Base-by-base conservation (phyloP, 1,140 invertebrate genomes). In the Heliconius nattereri region DNA sequence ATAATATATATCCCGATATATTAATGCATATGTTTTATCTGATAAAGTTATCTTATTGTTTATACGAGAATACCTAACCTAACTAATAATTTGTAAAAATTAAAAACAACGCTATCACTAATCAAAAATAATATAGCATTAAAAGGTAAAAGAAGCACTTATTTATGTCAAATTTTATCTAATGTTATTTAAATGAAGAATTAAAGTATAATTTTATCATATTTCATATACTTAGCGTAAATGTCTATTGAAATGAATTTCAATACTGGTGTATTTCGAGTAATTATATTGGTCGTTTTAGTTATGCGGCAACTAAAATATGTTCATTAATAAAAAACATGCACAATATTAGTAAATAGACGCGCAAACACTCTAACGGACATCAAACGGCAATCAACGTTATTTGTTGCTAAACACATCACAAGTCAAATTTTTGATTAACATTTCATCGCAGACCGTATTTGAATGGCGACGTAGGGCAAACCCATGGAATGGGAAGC, bases 381-480 rank as follows among this genome's bases (percentile, higher is more conserved):
- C 60, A 66, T 26, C n/a, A n/a, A n/a, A n/a, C n/a, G 74, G 19
- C 79, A 81, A 70, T 78, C 77, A 66, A 75, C 78, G 74, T 75
- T 86, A 86, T 81, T 78, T 23, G 80, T 81, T 57, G 37, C 26
- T 78, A 84, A 74, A 73, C 74, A 76, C 82, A 86, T 83, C 83
- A 86, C 79, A 82, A 83, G 82, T 83, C 79, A 81, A 6, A 13
- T 16, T 29, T 66, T 66, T 66, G 13, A 66, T 66, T 23, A 66
- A 72, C 81, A 82, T 80, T 85, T 78, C 82, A 83, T 78, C 83
- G 88, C 93, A 92, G 92, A 95, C 94, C 94, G 94, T 95, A 85
- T 95, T 95, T 83, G 94, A 95, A 87, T 95, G 94, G 54, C 94
- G 91, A 37, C 94, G 93, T 7, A 95, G 92, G 40, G 93, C 94